Evolutionary conservation across 2,888 invertebrate genomes (phyloP).

Genomic region (Gryllus longicercus): DNA sequence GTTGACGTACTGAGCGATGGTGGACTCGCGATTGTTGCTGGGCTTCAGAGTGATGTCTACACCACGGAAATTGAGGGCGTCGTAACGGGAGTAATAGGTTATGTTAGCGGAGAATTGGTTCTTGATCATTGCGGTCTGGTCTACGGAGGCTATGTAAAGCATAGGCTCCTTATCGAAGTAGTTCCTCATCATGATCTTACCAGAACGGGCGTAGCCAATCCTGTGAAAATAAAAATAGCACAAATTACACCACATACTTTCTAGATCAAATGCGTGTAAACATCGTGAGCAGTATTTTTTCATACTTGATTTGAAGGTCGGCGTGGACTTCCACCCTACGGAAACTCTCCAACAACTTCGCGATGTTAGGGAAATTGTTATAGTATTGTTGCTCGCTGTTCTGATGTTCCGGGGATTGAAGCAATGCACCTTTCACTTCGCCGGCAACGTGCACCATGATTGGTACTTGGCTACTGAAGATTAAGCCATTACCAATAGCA

Average conservation of each 20-base stretch:
- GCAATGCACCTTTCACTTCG: background rate
- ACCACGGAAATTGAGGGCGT: background rate
- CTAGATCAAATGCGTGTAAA: too few species aligned
- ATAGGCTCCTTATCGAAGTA: background rate
- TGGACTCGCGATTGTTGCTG: background rate
- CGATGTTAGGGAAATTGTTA: conserved; percentile 11
- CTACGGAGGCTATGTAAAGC: background rate
- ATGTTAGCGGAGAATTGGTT: background rate
- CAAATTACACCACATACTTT: too few species aligned
- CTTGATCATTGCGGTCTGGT: background rate
- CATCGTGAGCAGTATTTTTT: too few species aligned
- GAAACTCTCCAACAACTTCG: too few species aligned
- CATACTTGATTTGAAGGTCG: too few species aligned
- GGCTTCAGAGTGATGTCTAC: background rate
- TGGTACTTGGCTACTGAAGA: background rate
- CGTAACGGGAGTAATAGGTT: background rate
- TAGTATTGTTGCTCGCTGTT: too few species aligned
- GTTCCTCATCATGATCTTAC: background rate
- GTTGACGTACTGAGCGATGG: background rate
- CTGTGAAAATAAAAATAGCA: too few species aligned
- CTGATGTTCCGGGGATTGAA: too few species aligned
- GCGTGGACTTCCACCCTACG: too few species aligned
- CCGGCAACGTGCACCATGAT: background rate
- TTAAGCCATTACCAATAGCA: background rate
- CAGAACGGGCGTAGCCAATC: too few species aligned